Conservation (phyloP, 1,140 invertebrate species). For the Drosophila equinoxialis region DNA sequence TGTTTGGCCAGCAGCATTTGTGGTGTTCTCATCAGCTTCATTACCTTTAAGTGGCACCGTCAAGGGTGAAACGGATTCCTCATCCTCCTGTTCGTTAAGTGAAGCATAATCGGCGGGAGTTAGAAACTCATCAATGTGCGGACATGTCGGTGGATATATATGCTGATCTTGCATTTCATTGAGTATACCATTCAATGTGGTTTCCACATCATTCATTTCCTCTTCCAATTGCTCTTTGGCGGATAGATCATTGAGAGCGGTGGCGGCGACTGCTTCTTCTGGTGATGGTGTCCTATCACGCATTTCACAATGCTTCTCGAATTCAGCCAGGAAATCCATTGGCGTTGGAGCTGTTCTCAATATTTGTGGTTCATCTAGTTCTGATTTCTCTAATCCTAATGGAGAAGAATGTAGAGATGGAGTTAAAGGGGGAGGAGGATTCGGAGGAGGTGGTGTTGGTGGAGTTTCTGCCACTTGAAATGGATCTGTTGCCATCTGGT, state of each 20-base stretch:
- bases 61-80: slow-evolving; percentile 17
- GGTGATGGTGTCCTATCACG: slow-evolving; percentile 35
- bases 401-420: neutral
- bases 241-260: slow-evolving; percentile 47
- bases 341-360: slow-evolving; percentile 33
- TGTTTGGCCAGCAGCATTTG: neutral
- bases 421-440: too few relatives aligned
- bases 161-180: slow-evolving; percentile 81
- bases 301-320: slow-evolving; percentile 58
- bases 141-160: slow-evolving; percentile 71
- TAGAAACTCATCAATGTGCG: slow-evolving; percentile 67
- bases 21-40: slow-evolving; percentile 6
- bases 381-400: neutral
- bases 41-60: neutral
- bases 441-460: neutral
- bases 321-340: slow-evolving; percentile 70
- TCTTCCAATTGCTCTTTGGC: slow-evolving; percentile 62
- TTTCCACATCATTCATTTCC: slow-evolving; percentile 79
- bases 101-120: slow-evolving; percentile 72
- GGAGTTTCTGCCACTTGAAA: slow-evolving; percentile 15
- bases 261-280: slow-evolving; percentile 4
- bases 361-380: slow-evolving; percentile 4
- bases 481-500: neutral
- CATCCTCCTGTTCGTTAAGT: slow-evolving; percentile 46
- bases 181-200: slow-evolving; percentile 73